These are phyloP conservation scores for Lampris megalopsis DNA, from an alignment of 2,113 vertebrate species.

Conservation along the genomic window DNA sequence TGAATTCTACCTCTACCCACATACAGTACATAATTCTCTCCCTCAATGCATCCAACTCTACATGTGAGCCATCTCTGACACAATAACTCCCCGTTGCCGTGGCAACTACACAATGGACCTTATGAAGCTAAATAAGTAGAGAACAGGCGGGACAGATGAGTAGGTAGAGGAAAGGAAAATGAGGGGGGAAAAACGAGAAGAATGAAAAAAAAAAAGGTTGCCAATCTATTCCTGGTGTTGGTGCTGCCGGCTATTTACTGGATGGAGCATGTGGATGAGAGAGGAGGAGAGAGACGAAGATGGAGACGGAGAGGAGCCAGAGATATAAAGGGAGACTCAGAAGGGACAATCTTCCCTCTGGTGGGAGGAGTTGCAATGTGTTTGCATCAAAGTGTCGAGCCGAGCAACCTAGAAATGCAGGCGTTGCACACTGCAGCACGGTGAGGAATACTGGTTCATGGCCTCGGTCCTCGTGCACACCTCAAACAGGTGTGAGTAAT, in stretches of 20 bases:
- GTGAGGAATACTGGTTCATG: slow-evolving; percentile 22
- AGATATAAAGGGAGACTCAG: no score
- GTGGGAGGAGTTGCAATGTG: no score
- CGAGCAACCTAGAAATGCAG: no score
- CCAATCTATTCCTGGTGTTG: slow-evolving; percentile 64
- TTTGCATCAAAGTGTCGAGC: no score
- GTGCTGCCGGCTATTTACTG: slow-evolving; percentile 13
- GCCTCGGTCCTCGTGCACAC: slow-evolving; percentile 11
- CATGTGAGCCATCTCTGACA: slow-evolving; percentile 63
- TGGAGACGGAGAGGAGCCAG: not conserved
- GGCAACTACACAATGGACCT: slow-evolving; percentile 80
- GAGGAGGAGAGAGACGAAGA: not conserved
- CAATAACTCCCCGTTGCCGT: slow-evolving; percentile 76
- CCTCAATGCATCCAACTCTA: slow-evolving; percentile 8
- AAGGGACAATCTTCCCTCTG: no score
- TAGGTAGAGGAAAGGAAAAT: slow-evolving; percentile 28
- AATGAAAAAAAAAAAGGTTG: slow-evolving; percentile 53
- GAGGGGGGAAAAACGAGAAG: slow-evolving; percentile 7
- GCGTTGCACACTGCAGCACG: not conserved
- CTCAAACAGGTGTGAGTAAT: not conserved
- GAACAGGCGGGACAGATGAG: slow-evolving; percentile 51
- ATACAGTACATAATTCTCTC: slow-evolving; percentile 49
- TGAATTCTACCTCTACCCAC: slow-evolving; percentile 67
- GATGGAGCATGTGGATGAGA: not conserved
- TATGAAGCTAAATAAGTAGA: slow-evolving; percentile 79